Percentiles rank a stretch among this genome's conserved stretches.
Conservation (phyloP, 2,113 vertebrate species). For the Colius striatus region DNA sequence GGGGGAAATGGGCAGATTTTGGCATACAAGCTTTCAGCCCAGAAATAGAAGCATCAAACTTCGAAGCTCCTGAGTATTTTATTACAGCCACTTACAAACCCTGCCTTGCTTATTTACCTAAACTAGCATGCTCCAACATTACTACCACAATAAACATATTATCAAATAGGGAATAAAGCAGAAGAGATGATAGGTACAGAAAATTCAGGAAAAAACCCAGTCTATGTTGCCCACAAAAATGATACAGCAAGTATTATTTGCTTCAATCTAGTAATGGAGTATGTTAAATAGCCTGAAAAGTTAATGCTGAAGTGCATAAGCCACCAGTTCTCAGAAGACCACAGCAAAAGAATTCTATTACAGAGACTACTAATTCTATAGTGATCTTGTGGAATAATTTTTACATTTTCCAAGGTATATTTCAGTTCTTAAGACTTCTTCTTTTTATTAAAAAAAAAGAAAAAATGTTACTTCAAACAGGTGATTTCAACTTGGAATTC, state of each 20-base stretch:
- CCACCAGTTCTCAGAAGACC: neutral
- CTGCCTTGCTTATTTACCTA: neutral
- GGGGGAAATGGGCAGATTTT: neutral
- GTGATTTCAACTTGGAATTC: neutral
- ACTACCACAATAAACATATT: neutral
- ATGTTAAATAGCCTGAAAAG: conserved; percentile 20
- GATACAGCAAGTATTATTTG: neutral
- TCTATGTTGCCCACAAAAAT: neutral
- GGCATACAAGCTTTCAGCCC: neutral
- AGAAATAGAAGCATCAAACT: neutral
- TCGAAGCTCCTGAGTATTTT: neutral
- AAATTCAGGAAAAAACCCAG: rapidly evolving
- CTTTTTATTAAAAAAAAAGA: neutral
- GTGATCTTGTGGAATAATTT: neutral
- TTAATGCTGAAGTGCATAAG: neutral
- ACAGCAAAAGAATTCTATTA: neutral
- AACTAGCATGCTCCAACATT: neutral
- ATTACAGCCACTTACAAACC: neutral
- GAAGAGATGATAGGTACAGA: neutral
- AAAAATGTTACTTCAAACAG: neutral
- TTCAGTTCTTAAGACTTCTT: neutral
- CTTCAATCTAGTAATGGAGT: neutral
- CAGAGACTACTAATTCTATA: neutral
- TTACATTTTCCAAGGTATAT: neutral
- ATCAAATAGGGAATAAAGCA: neutral